Evolutionary conservation across 2,113 vertebrate genomes (phyloP), one percentile per base, ranked within the genome.

Genomic region (Malurus cyaneus): DNA sequence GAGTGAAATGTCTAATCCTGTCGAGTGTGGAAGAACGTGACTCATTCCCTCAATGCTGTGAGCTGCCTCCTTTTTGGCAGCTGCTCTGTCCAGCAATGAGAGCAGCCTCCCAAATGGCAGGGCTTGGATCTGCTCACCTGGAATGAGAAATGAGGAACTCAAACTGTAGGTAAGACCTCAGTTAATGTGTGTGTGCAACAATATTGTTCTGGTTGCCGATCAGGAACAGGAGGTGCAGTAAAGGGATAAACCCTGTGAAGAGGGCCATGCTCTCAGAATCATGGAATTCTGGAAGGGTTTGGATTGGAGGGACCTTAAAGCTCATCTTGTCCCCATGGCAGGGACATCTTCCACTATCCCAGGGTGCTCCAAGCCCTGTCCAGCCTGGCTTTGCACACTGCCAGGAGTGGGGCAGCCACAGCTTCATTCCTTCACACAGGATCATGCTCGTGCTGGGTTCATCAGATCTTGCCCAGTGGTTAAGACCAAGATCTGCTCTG

Each of bases 1-100:
- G 86, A 93, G 93, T 88, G 93, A 94, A 96, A 92, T 84, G 94
- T 78, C 90, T 94, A 92, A 95, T 96, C 93, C 96, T 95, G 93
- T 78, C 5, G 49, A 93, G 93, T 42, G 59, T 89, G 88, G 71
- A 86, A 80, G 90, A 86, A 90, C 7, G 82, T 96, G 94, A 96
- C 67, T 97, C 96, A 95, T 24, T 52, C 85, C 90, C 69, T 46
- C 13, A 52, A 20, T 0, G 4, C 89, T 59, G 66, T 46, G 46
- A 95, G 46, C 79, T 50, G n/a, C 54, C 92, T 93, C 82, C 79
- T 62, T 52, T 36, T 83, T 92, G 95, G 92, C 94, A 97, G 81
- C 89, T 20, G 91, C 82, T 46, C 79, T 0, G 0, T 11, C 8
- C 0, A 1, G 62, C 74, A 82, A 8, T 1, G 0, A 20, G 44